A percentile compares a stretch with the other conserved stretches of the same genome.
Conservation (phyloP, 2,113 vertebrate genomes). For the Uria aalge region DNA sequence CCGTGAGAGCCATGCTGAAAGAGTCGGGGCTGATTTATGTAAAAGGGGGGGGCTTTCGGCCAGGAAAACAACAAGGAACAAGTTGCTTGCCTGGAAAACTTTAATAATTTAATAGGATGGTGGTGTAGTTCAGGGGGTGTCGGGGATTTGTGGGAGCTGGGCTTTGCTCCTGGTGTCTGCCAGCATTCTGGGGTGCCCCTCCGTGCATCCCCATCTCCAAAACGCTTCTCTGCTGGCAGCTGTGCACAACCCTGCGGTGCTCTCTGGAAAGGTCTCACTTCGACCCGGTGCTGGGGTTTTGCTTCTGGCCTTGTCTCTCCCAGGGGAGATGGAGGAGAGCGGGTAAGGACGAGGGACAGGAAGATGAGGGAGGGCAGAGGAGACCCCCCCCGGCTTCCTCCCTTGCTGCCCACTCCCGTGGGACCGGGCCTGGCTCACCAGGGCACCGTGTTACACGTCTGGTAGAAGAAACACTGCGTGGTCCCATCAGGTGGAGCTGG, state of each 20-base stretch:
- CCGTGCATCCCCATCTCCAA: accelerated
- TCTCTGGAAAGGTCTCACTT: accelerated
- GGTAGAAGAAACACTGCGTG: background rate
- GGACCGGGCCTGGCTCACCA: accelerated
- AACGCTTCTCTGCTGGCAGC: background rate
- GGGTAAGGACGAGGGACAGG: background rate
- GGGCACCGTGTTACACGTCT: accelerated
- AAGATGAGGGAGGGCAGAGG: background rate
- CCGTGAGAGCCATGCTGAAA: background rate
- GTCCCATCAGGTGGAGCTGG: background rate
- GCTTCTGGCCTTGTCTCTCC: background rate
- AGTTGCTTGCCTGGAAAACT: background rate
- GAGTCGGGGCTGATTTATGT: background rate
- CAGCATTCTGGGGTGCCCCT: background rate
- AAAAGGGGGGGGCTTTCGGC: accelerated
- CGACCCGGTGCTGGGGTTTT: accelerated
- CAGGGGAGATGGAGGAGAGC: background rate
- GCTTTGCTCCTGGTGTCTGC: background rate
- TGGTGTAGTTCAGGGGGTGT: background rate
- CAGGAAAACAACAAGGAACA: background rate
- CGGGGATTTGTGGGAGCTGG: accelerated
- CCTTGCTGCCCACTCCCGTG: accelerated
- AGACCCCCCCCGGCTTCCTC: background rate
- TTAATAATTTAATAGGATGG: accelerated
- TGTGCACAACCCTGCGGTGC: accelerated